These are phyloP conservation scores for Drosophila tsacasi DNA, from an alignment of 1,140 invertebrate genomes.

Conservation along the genomic window DNA sequence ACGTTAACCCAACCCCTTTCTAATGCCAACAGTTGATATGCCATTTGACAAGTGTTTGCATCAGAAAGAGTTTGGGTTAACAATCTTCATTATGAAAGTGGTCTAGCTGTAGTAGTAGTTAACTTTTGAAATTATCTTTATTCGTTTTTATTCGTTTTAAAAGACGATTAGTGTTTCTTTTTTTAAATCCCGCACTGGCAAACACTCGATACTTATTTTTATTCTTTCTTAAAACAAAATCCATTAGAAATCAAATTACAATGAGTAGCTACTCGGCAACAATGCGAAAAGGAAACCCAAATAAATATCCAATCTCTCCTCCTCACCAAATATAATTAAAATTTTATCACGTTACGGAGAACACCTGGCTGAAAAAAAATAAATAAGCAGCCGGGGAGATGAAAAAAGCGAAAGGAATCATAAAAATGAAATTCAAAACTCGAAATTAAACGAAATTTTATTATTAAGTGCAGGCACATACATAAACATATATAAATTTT, in stretches of 20 bases:
- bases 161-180: neutral
- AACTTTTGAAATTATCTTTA: neutral
- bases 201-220: neutral
- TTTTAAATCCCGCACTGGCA: too few species aligned
- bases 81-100: neutral
- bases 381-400: constrained; percentile 21
- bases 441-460: constrained; percentile 81
- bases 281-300: neutral
- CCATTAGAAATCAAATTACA: constrained; percentile 23
- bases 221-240: neutral
- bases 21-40: neutral
- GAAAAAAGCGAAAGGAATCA: constrained; percentile 36
- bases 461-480: constrained; percentile 59
- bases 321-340: constrained; percentile 60
- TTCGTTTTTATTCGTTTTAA: neutral
- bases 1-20: neutral
- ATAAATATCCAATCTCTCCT: constrained; percentile 40
- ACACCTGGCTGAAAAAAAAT: constrained; percentile 56
- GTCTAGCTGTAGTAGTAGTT: neutral
- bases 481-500: constrained; percentile 50
- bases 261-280: constrained; percentile 12
- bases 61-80: neutral
- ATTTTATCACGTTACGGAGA: constrained; percentile 61
- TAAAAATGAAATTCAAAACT: constrained; percentile 74
- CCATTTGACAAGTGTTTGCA: neutral